These are phyloP conservation scores for Propithecus coquereli DNA, from an alignment of 2,113 vertebrate species.

Conservation along the genomic window DNA sequence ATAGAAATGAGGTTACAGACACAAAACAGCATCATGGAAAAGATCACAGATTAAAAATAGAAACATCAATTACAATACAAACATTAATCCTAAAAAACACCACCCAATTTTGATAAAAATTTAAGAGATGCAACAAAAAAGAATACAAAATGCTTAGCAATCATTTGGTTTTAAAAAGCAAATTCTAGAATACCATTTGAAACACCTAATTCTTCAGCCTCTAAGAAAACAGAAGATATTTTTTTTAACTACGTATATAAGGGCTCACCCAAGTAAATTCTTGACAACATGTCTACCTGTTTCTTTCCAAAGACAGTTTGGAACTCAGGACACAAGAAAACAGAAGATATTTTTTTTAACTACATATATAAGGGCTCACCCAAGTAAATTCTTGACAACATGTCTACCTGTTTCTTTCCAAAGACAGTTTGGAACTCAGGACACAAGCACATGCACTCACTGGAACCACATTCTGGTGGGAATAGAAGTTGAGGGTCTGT, in stretches of 20 bases:
- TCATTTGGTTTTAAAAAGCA: neutral
- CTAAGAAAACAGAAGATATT: neutral
- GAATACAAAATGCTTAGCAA: neutral
- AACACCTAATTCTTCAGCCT: neutral
- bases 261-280: neutral
- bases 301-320: neutral
- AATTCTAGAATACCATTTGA: slow-evolving; percentile 30
- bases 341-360: neutral
- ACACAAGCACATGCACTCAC: neutral
- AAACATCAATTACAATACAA: neutral
- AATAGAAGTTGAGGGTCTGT: neutral
- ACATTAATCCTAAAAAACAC: neutral
- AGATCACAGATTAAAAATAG: neutral
- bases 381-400: neutral
- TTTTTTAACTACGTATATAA: neutral
- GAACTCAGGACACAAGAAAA: neutral
- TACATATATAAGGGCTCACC: neutral
- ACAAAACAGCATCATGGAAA: neutral
- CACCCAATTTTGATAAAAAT: neutral
- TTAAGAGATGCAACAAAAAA: neutral
- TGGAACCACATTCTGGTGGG: neutral
- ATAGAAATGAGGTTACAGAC: neutral
- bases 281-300: neutral
- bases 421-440: neutral
- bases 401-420: neutral